Evolutionary conservation across 2,113 vertebrate species (phyloP).

Genomic region (Notarius lentiginosus): DNA sequence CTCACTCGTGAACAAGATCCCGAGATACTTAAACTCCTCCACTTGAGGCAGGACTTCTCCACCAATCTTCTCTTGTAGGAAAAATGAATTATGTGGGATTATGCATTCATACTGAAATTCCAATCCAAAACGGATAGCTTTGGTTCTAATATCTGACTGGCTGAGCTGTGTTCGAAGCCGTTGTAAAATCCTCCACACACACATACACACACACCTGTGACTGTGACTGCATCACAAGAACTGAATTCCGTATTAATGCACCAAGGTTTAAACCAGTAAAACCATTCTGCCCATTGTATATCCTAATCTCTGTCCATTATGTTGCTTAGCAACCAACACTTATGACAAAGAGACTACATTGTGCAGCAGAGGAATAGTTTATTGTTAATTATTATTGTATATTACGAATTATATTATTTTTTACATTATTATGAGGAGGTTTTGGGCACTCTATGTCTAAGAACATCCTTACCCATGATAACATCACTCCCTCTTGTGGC

Average conservation of each 20-base stretch:
- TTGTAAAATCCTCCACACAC: neutral
- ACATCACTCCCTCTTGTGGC: neutral
- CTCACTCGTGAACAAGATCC: too few relatives aligned
- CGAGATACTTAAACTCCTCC: too few relatives aligned
- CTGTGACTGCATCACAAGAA: neutral
- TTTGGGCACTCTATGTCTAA: neutral
- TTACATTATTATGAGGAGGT: neutral
- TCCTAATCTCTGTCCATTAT: neutral
- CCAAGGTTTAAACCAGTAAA: neutral
- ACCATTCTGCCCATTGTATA: neutral
- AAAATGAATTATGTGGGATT: neutral
- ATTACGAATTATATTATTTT: neutral
- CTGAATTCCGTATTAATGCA: neutral
- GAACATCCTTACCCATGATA: neutral
- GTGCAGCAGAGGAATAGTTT: neutral
- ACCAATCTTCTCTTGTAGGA: neutral
- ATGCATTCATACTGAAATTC: neutral
- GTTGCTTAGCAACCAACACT: neutral
- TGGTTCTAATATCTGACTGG: neutral
- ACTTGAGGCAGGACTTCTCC: too few relatives aligned
- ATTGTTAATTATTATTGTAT: neutral
- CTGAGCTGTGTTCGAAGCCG: neutral
- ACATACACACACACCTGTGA: neutral
- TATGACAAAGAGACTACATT: neutral
- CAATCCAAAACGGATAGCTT: too few relatives aligned